Percentiles rank a stretch among this genome's conserved stretches.
phyloP scores from a whole-genome alignment of 2,888 invertebrate species.

The Halocaridina rubra region DNA sequence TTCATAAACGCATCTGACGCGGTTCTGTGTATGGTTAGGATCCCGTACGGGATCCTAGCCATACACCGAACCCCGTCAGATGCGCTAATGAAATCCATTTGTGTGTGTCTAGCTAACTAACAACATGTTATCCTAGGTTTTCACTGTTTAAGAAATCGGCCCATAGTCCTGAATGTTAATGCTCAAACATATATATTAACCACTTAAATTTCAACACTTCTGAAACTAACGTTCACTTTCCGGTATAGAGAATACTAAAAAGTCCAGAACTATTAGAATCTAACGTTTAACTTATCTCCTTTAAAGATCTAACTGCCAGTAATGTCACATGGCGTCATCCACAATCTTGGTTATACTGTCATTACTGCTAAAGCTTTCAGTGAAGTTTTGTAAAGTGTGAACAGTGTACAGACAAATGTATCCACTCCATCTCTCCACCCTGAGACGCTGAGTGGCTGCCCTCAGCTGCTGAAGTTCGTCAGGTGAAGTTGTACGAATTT shows the following conservation, averaged over 20 bases:
- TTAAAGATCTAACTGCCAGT: background rate
- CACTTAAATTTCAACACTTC: background rate
- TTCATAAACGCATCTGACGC: too few species aligned
- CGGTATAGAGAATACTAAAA: too few species aligned
- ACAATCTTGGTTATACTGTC: conserved; percentile 40
- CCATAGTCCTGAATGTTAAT: too few species aligned
- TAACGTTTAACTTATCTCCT: background rate
- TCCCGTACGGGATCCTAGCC: too few species aligned
- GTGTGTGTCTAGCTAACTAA: too few species aligned
- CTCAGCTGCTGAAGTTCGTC: conserved; percentile 38
- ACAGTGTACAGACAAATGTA: conserved; percentile 52
- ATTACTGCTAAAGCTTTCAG: conserved; percentile 32
- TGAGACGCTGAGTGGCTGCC: conserved; percentile 47
- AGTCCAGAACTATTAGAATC: background rate
- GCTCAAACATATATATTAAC: too few species aligned
- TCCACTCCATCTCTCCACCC: conserved; percentile 57
- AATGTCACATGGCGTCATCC: background rate
- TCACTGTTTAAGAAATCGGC: too few species aligned
- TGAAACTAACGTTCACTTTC: background rate
- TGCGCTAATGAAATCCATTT: too few species aligned
- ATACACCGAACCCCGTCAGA: too few species aligned
- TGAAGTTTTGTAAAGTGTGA: conserved; percentile 38
- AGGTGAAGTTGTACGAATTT: conserved; percentile 9
- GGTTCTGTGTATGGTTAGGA: too few species aligned
- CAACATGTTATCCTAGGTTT: too few species aligned